Percentiles rank a stretch among this genome's conserved stretches.
phyloP scores from a whole-genome alignment of 2,888 invertebrate genomes.

The Cephus spinipes region DNA sequence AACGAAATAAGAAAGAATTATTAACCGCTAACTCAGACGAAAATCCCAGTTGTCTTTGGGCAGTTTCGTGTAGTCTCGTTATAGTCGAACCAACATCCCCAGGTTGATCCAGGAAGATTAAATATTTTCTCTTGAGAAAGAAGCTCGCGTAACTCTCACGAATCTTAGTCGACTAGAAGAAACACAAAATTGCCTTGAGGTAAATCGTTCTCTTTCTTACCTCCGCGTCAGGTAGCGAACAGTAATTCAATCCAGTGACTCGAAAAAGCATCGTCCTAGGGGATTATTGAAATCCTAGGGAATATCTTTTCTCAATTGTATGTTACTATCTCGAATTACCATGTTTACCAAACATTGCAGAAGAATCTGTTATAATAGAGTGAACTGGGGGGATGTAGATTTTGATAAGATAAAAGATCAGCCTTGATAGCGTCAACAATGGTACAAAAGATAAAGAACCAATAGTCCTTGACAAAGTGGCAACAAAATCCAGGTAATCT shows the following conservation, averaged over 20 bases:
- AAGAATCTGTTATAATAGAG: neutral
- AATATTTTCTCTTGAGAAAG: neutral
- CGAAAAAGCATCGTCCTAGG: neutral
- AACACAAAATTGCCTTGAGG: neutral
- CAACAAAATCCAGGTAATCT: neutral
- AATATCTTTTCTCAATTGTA: neutral
- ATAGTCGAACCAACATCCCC: neutral
- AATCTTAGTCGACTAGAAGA: neutral
- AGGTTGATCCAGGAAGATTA: neutral
- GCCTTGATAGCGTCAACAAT: neutral
- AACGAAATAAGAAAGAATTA: neutral
- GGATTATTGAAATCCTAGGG: neutral
- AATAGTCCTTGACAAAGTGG: neutral
- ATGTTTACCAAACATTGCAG: slow-evolving; percentile 54
- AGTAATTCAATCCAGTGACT: neutral
- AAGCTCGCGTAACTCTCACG: neutral
- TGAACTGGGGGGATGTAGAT: neutral
- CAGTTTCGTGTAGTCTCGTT: neutral
- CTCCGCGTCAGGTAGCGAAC: neutral
- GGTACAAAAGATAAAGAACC: neutral
- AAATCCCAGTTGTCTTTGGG: neutral
- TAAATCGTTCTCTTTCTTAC: neutral
- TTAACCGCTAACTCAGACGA: neutral
- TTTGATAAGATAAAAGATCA: neutral
- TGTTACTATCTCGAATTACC: slow-evolving; percentile 49